Evolutionary conservation across 1,140 invertebrate species (phyloP), one percentile per base, ranked within the genome.

Genomic region (Phortica variegata): DNA sequence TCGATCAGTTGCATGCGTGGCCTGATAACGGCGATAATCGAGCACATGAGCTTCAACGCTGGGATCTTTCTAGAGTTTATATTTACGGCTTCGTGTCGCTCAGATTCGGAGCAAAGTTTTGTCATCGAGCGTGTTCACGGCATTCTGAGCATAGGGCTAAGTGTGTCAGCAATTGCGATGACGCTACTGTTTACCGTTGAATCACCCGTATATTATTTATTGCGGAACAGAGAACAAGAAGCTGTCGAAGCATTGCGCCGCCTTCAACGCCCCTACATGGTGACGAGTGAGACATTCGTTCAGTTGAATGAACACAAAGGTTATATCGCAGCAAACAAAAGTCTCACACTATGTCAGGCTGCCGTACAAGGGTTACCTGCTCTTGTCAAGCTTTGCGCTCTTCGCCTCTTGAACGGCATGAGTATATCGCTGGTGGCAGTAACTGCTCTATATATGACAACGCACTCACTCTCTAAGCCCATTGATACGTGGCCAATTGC

Each of bases 261-360:
- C 32, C 43, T 73, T 8, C 70, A 73, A 10, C 51, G 60, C 0
- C 70, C 70, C 0, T 62, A 53, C 12, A 56, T 61, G 43, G 60
- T 73, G 7, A 73, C 70, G 1, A 54, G 58, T 18, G 70, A 73
- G 29, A 70, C 70, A 0, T 69, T 68, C 10, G 47, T 71, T 23
- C 47, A 55, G 33, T 43, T 73, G 42, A 63, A 68, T 31, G 70
- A 73, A 31, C 70, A 73, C 32, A 73, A 73, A 17, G 47, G 47
- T 8, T 73, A 73, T 41, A 55, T 73, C 26, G 49, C 53, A 3
- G 34, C 39, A 3, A 65, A 58, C 15, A 52, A 60, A 0, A 58
- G 58, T n/a, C 32, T 49, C 21, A 43, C 42, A 10, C 53, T 43
- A 31, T 6, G 29, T 2, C n/a, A 21, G 20, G 57, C 42, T 17